Conservation (phyloP, 2,888 invertebrate species). For the Platerodrilus igneus region DNA sequence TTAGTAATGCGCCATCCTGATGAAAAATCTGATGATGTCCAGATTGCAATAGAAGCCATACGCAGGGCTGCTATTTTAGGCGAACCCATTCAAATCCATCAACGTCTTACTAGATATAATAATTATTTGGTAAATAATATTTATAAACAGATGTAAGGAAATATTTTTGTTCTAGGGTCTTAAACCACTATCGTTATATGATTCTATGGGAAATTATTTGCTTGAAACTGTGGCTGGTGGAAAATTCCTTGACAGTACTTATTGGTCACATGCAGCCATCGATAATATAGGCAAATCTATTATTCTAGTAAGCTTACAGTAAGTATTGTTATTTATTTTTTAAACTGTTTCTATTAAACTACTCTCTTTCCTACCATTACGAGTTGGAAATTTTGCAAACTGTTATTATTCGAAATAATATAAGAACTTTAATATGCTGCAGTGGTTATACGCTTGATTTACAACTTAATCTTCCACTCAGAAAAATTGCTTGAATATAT, state of each 20-base stretch:
- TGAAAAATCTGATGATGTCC: constrained; percentile 56
- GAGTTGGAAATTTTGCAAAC: no score
- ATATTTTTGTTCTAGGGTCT: constrained; percentile 55
- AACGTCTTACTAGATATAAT: constrained; percentile 67
- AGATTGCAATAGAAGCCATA: constrained; percentile 64
- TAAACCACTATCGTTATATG: constrained; percentile 65
- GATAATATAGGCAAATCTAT: constrained; percentile 59
- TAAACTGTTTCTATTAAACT: no score
- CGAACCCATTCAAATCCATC: constrained; percentile 59
- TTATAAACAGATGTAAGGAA: constrained; percentile 9
- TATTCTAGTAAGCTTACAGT: constrained; percentile 67
- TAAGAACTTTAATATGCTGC: no score
- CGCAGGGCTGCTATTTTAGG: constrained; percentile 60
- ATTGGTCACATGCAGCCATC: constrained; percentile 65
- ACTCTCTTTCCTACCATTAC: no score
- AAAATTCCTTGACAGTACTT: constrained; percentile 62
- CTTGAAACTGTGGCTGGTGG: constrained; percentile 60
- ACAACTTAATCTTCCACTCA: no score
- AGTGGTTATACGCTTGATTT: no score
- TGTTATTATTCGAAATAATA: no score
- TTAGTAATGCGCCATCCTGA: constrained; percentile 58
- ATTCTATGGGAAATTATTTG: constrained; percentile 65
- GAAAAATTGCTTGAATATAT: no score
- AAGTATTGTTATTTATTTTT: constrained; percentile 40
- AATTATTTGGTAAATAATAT: constrained; percentile 53